Percentiles rank a stretch among this genome's conserved stretches.
phyloP scores from a whole-genome alignment of 2,113 vertebrate genomes.

The Vanacampus margaritifer region DNA sequence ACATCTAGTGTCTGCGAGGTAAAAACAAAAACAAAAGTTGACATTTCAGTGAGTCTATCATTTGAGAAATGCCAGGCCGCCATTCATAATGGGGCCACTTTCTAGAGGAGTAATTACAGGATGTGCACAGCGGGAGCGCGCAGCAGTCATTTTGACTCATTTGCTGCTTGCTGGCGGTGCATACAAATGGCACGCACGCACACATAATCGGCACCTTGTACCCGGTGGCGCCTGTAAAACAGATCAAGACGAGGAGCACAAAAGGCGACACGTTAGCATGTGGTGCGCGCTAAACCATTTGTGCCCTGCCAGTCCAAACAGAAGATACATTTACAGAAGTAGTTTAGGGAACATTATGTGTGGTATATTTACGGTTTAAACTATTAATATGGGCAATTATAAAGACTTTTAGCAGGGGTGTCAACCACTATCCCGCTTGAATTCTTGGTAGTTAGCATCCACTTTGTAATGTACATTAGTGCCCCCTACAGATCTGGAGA shows the following conservation, averaged over 20 bases:
- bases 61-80: slow-evolving; percentile 5
- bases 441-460: too few species aligned
- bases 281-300: neutral
- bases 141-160: slow-evolving; percentile 3
- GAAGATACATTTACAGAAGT: too few species aligned
- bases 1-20: slow-evolving; percentile 6
- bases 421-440: too few species aligned
- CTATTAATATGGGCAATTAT: neutral
- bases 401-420: neutral
- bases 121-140: slow-evolving; percentile 2
- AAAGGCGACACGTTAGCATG: slow-evolving; percentile 40
- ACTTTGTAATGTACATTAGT: too few species aligned
- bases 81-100: slow-evolving; percentile 13
- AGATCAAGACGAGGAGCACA: slow-evolving; percentile 40
- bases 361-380: neutral
- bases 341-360: neutral
- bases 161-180: slow-evolving; percentile 7
- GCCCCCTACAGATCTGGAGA: too few species aligned
- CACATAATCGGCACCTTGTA: slow-evolving; percentile 30
- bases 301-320: slow-evolving; percentile 32
- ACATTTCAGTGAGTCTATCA: slow-evolving; percentile 5
- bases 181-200: slow-evolving; percentile 35
- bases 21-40: slow-evolving; percentile 8
- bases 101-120: slow-evolving; percentile 23
- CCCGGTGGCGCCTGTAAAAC: slow-evolving; percentile 25